Conservation (phyloP, 1,140 invertebrate genomes). For the Arion vulgaris region DNA sequence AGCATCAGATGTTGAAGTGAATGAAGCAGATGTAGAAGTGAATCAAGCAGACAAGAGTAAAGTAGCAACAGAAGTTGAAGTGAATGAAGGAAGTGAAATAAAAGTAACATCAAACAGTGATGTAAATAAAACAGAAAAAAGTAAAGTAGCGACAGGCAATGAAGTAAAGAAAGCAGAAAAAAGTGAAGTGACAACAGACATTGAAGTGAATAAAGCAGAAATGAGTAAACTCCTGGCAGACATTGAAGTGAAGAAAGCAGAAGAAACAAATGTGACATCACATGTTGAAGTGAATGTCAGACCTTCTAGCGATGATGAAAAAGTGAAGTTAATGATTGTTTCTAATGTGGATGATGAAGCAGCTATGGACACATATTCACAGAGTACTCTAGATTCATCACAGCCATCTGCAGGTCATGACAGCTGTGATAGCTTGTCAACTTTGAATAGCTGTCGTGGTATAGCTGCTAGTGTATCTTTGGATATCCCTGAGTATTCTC, state of each 20-base stretch:
- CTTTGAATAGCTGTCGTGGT: too few relatives aligned
- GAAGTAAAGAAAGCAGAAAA: slow-evolving; percentile 7
- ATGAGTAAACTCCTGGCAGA: not conserved
- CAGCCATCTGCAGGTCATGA: not conserved
- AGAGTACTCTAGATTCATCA: too few relatives aligned
- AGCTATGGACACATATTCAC: too few relatives aligned
- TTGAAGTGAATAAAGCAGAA: slow-evolving; percentile 2
- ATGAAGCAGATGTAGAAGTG: not conserved
- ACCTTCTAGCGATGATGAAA: too few relatives aligned
- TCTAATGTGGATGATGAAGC: not conserved
- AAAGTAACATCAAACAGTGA: not conserved
- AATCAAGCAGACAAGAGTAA: too few relatives aligned
- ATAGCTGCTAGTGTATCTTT: not conserved
- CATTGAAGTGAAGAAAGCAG: not conserved
- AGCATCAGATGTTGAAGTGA: not conserved
- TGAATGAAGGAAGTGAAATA: not conserved
- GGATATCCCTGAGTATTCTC: not conserved
- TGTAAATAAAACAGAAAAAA: too few relatives aligned
- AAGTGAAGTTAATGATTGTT: not conserved
- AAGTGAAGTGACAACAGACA: not conserved
- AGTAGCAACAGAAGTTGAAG: not conserved
- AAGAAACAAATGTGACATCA: not conserved
- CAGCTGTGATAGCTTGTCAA: not conserved
- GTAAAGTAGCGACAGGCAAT: too few relatives aligned
- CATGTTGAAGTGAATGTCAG: not conserved